A percentile compares a stretch with the other conserved stretches of the same genome.
Conservation (phyloP, 2,113 vertebrate genomes). For the Oreochromis aureus region DNA sequence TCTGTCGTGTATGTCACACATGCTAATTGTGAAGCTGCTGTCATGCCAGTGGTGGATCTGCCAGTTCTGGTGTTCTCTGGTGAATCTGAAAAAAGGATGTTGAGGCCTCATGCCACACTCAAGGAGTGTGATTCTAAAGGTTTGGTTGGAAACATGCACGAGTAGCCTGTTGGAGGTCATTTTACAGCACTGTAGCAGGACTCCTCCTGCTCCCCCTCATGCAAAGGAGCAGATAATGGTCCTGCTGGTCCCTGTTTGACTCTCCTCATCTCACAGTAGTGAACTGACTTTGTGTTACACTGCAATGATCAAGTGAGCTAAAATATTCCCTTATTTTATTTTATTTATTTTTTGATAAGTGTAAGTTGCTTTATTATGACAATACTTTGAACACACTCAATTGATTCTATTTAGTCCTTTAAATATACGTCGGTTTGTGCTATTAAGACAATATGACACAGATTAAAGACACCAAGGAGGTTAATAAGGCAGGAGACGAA, state of each 20-base stretch:
- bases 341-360: rapidly evolving
- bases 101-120: not conserved
- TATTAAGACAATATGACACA: not conserved
- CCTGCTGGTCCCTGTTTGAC: not conserved
- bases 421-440: not conserved
- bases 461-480: not conserved
- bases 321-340: not conserved
- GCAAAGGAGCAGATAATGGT: not conserved
- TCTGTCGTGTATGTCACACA: not conserved
- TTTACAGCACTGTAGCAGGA: not conserved
- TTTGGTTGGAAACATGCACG: not conserved
- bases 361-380: not conserved
- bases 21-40: not conserved
- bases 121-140: not conserved
- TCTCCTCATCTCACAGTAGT: rapidly evolving
- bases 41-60: not conserved
- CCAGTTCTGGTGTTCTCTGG: not conserved
- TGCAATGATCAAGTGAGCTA: not conserved
- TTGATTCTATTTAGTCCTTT: not conserved
- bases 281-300: not conserved
- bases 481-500: not conserved
- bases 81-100: not conserved
- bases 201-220: not conserved
- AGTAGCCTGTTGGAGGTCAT: not conserved
- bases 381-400: not conserved